Conservation (phyloP, 23 tunicate genomes). For the Corella eumyota region DNA sequence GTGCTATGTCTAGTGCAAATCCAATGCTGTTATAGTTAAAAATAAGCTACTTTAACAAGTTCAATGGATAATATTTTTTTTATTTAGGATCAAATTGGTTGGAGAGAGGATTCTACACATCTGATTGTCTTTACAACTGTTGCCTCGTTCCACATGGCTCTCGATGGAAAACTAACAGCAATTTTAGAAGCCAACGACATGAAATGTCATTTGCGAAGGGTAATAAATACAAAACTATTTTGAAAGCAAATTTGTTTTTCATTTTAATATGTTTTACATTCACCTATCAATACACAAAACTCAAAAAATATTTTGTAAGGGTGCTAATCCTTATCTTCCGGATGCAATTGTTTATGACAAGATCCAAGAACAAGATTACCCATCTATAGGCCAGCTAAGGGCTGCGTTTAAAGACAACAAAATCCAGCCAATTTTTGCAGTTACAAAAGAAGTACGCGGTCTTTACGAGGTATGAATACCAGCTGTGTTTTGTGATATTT, state of each 20-base stretch:
- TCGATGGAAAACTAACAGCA: constrained; percentile 77
- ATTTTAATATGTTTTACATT: too few species aligned
- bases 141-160: constrained; percentile 79
- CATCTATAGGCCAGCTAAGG: constrained; percentile 77
- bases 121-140: constrained; percentile 72
- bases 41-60: too few species aligned
- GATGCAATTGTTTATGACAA: constrained; percentile 44
- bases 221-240: too few species aligned
- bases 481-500: too few species aligned
- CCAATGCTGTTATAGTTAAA: too few species aligned
- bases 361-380: constrained; percentile 60
- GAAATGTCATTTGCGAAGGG: constrained; percentile 62
- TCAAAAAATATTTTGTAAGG: too few species aligned
- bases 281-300: too few species aligned
- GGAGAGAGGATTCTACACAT: constrained; percentile 70
- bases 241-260: too few species aligned
- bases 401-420: constrained; percentile 40
- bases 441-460: constrained; percentile 60
- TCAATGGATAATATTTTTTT: too few species aligned
- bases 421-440: constrained; percentile 83
- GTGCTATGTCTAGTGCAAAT: too few species aligned
- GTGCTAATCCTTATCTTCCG: too few species aligned
- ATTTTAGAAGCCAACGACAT: constrained; percentile 75
- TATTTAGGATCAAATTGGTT: constrained; percentile 52
- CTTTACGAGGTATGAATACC: constrained; percentile 67